Evolutionary conservation across 1,140 invertebrate species (phyloP), one percentile per base, ranked within the genome.

Genomic region (Meloidogyne hapla): DNA sequence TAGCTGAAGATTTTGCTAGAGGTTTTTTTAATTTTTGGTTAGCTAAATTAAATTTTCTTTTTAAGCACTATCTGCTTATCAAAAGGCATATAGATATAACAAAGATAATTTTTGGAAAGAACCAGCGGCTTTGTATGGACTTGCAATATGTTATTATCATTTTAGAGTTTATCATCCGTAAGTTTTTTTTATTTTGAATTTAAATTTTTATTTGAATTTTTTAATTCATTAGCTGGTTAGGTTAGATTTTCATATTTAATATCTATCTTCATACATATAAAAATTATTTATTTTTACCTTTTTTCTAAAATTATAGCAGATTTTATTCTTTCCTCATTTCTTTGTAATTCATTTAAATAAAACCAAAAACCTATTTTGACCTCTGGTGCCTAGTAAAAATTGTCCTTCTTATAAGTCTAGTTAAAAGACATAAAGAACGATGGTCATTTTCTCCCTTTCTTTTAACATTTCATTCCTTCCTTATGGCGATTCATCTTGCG

Each of bases 161-260:
- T 97, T 93, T 88, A 94, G 95, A 88, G 92, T 93, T 70, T 96
- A 93, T 89, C 92, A 93, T 88, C 96, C 94, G 95, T 97, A 88
- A 94, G 94, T 93, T 66, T 66, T 65, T 78, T 78, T 78, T 72
- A 21, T 75, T 9, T 75, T 18, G n/a, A n/a, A n/a, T 73, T 18
- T 40, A 67, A 33, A 33, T 33, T 33, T 33, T 33, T 33, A 8
- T 33, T 33, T 33, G 9, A 33, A 5, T 33, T 33, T 8, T 4
- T 33, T 33, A 33, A 6, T 33, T 33, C 4, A 33, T 33, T 33
- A n/a, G n/a, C n/a, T n/a, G n/a, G n/a, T n/a, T n/a, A n/a, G n/a
- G n/a, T n/a, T n/a, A n/a, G n/a, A n/a, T n/a, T n/a, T n/a, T n/a
- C n/a, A n/a, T n/a, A n/a, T n/a, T n/a, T n/a, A n/a, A n/a, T n/a